Conservation (phyloP, 2,888 invertebrate genomes). For the Epirrita christyi region DNA sequence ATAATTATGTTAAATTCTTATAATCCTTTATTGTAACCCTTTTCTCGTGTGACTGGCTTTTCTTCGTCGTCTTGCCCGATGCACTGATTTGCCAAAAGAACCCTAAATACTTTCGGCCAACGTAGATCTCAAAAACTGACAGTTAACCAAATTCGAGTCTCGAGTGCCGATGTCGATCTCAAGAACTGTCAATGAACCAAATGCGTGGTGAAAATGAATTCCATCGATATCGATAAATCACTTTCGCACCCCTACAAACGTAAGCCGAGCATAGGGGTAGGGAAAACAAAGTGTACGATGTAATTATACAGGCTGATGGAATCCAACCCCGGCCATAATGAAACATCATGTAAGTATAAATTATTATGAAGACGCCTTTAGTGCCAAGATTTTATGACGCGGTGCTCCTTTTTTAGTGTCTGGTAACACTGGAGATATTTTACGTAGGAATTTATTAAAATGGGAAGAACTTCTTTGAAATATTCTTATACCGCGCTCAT, state of each 20-base stretch:
- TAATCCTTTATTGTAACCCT: no score
- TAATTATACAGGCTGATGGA: conserved; percentile 59
- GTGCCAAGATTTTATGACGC: conserved; percentile 30
- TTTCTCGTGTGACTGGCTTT: no score
- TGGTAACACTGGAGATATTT: conserved; percentile 1
- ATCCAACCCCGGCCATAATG: conserved; percentile 50
- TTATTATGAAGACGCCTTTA: conserved; percentile 35
- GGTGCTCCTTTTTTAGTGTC: conserved; percentile 3
- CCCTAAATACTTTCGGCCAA: no score
- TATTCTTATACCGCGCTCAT: no score
- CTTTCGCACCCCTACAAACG: conserved; percentile 41
- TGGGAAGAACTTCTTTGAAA: neutral
- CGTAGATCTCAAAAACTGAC: no score
- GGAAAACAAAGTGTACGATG: conserved; percentile 61
- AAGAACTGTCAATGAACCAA: no score
- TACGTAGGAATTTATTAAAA: conserved; percentile 8
- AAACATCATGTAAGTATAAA: conserved; percentile 44
- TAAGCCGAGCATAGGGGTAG: conserved; percentile 69
- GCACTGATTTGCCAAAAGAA: no score
- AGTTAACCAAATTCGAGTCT: no score
- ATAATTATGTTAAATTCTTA: no score
- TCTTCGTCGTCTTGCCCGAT: no score
- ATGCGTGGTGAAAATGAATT: neutral
- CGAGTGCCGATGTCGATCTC: no score
- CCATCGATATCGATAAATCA: conserved; percentile 42